These are phyloP conservation scores for Sussaba pulchella DNA, from an alignment of 2,888 invertebrate genomes.

Conservation along the genomic window DNA sequence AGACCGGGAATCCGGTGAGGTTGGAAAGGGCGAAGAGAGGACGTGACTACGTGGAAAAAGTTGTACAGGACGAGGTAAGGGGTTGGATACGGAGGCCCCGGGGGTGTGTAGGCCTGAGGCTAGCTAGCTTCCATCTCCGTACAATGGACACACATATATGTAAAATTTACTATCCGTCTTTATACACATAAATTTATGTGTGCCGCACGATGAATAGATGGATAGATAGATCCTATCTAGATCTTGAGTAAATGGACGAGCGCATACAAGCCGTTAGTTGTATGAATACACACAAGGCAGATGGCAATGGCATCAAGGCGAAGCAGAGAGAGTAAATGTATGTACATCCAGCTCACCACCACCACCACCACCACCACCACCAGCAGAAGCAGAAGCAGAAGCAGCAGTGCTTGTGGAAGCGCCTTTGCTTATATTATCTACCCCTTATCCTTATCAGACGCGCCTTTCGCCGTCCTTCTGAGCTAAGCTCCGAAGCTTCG, in stretches of 20 bases:
- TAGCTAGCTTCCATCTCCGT: conserved; percentile 1
- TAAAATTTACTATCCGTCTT: not conserved
- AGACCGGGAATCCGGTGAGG: conserved; percentile 4
- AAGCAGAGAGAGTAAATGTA: conserved; percentile 29
- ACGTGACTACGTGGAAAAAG: conserved; percentile 43
- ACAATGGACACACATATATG: conserved; percentile 4
- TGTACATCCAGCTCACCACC: conserved; percentile 27
- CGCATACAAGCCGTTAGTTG: conserved; percentile 20
- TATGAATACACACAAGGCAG: conserved; percentile 36
- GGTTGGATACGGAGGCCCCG: conserved; percentile 2
- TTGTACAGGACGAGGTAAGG: conserved; percentile 21
- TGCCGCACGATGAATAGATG: conserved; percentile 28
- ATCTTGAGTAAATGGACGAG: conserved; percentile 56
- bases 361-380: not conserved
- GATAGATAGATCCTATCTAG: conserved; percentile 34
- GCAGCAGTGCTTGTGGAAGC: conserved; percentile 4
- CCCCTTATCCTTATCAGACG: conserved; percentile 50
- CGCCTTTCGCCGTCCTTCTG: not conserved
- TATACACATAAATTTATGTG: conserved; percentile 15
- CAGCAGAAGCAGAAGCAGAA: not conserved
- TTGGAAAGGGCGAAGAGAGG: conserved; percentile 45
- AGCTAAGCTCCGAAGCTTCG: conserved; percentile 15
- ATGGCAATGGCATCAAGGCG: conserved; percentile 22
- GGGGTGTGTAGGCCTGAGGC: conserved; percentile 25
- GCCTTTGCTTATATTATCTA: conserved; percentile 23